Percentiles rank a stretch among this genome's conserved stretches.
Evolutionary conservation across 1,140 invertebrate genomes (phyloP).

Genomic region (Ditylenchus dipsaci): DNA sequence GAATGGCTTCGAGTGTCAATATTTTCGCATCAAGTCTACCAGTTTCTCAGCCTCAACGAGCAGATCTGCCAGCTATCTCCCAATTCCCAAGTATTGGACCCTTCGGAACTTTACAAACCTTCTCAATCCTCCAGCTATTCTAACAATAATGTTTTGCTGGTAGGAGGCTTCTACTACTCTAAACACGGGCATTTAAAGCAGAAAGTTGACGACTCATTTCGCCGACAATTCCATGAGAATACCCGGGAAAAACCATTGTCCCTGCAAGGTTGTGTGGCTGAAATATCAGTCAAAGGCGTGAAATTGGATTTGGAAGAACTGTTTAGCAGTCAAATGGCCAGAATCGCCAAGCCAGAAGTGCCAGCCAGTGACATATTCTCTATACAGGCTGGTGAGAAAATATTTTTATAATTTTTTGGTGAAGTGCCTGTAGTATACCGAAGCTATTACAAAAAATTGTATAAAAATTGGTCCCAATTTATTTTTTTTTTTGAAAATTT

Average conservation of each 20-base stretch:
- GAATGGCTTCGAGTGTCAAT: constrained; percentile 14
- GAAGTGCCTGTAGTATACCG: too few species aligned
- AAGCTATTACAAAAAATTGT: too few species aligned
- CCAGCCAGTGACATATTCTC: background rate
- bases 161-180: constrained; percentile 4
- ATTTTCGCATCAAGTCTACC: constrained; percentile 3
- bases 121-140: background rate
- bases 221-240: constrained; percentile 4
- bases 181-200: constrained; percentile 6
- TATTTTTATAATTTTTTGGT: too few species aligned
- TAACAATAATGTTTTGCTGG: background rate
- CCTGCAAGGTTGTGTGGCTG: constrained; percentile 4
- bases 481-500: too few species aligned
- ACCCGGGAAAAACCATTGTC: constrained; percentile 1
- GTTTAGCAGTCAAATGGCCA: background rate
- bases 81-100: constrained; percentile 6
- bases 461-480: too few species aligned
- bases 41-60: constrained; percentile 8
- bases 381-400: background rate
- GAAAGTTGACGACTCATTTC: background rate
- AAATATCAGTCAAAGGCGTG: background rate
- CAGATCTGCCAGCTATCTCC: constrained; percentile 12
- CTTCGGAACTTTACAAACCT: constrained; percentile 15
- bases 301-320: background rate
- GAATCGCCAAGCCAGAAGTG: background rate